Base-by-base conservation (phyloP, 2,113 vertebrate genomes). In the Brachyhypopomus gauderio region DNA sequence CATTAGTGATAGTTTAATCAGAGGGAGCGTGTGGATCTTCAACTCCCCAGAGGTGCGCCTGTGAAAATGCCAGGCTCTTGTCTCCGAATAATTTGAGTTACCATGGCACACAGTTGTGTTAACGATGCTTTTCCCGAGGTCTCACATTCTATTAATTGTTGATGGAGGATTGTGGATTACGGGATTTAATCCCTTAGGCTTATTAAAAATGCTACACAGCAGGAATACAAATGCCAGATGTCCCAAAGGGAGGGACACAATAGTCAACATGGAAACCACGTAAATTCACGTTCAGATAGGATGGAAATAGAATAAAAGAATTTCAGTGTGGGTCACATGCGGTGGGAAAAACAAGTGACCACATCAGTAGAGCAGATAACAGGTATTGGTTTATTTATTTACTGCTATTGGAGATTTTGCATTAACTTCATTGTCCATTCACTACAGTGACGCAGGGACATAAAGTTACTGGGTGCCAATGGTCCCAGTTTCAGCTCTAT, bases 11-110 rank as follows among this genome's bases (percentile, higher is more conserved):
- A n/a, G 3, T 72, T 79, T 79, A 52, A 41, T 72, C 69, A 63
- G 69, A 79, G 38, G 48, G 77, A 62, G 23, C 0, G 16, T 72
- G 70, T 63, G 67, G 12, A 16, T 70, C 20, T 14, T 52, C 12
- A 75, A n/a, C 19, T 63, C 78, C 63, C 22, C 36, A 78, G 17
- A 70, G 64, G 75, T 34, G 45, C 64, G 6, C 25, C 78, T 79
- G 16, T 64, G 79, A 79, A 86, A 82, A 86, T 79, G 52, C 27
- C 79, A 84, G 38, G 78, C 72, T 48, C 34, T 72, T 80, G 64
- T 81, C 75, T 79, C 25, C 38, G 19, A 70, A 71, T 67, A 36
- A 84, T 86, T 83, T 78, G 45, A 75, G 59, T 77, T 52, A 71
- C 20, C 75, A 75, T 36, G 38, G 22, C 16, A 69, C 72, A 67